Base-by-base conservation (phyloP, 2,888 invertebrate species). In the Coleophora flavipennella region DNA sequence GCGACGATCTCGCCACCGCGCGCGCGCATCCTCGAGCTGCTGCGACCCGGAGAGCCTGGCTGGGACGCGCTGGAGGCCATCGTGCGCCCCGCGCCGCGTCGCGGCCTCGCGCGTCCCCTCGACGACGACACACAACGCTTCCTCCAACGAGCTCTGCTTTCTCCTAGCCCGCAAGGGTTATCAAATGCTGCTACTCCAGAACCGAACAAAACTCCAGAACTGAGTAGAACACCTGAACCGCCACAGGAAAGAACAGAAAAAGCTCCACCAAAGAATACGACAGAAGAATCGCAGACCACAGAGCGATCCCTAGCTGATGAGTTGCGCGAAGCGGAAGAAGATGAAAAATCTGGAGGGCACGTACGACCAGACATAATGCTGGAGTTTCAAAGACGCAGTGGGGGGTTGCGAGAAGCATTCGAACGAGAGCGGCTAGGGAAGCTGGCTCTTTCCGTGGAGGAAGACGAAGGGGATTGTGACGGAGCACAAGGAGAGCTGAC, bases 91-190 rank as follows among this genome's bases (percentile, higher is more conserved):
- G 61, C 69, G 10, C 72, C 78, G 8, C 67, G 83, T 7, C 68
- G 80, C 2, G 79, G 76, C 6, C 65, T 78, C 12, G 51, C 66
- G 13, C 60, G 73, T 8, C 81, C 83, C 0, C 54, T 79, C 4
- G 80, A 81, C 43, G 81, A 81, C 11, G 83, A 83, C 51, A 73
- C 83, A 6, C 59, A 66, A 11, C 57, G 80, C 3, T 84, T 84
- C 51, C 65, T 85, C 1, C 78, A 84, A 38, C 59, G 76, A 36
- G 71, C 76, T 1, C 59, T 81, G 3, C 63, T 69, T 10, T 69
- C 76, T 0, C 75, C 81, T 2, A 75, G 70, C 35, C 69, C 73
- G 1, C 61, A 63, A 11, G 49, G 50, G 1, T 45, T 62, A 12
- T 65, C 72, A 1, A 45, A 52, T 3, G 42, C 62, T 4, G 49